A percentile compares a stretch with the other conserved stretches of the same genome.
phyloP scores from a whole-genome alignment of 1,140 invertebrate genomes.

The Microplitis demolitor region DNA sequence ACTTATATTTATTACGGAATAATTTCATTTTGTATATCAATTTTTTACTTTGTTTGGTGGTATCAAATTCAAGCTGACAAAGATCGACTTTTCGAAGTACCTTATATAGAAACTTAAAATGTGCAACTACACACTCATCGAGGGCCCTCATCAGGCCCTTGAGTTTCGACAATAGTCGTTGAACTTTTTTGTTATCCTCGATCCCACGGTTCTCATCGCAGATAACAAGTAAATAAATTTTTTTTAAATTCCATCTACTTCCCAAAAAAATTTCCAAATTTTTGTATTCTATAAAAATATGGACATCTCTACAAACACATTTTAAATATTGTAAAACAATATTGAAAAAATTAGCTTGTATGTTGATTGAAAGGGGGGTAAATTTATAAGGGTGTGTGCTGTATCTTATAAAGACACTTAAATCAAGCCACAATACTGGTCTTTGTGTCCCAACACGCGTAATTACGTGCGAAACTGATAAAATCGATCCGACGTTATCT shows the following conservation, averaged over 20 bases:
- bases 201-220: conserved; percentile 31
- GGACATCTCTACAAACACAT: too few species aligned
- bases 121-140: conserved; percentile 25
- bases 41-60: too few species aligned
- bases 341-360: background rate
- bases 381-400: background rate
- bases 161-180: conserved; percentile 25
- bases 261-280: conserved; percentile 12
- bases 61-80: too few species aligned
- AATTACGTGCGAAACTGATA: conserved; percentile 62
- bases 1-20: too few species aligned
- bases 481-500: conserved; percentile 53
- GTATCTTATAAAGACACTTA: conserved; percentile 31
- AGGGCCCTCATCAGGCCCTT: conserved; percentile 13
- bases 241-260: background rate
- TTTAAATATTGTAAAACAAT: background rate
- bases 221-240: conserved; percentile 23
- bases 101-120: conserved; percentile 12
- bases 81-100: background rate
- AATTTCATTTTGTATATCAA: too few species aligned
- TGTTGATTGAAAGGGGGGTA: background rate
- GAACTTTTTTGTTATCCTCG: background rate
- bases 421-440: conserved; percentile 40
- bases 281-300: background rate
- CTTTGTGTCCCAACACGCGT: conserved; percentile 57